Base-by-base conservation (phyloP, 2,113 vertebrate species). In the Cyanocitta stelleri region DNA sequence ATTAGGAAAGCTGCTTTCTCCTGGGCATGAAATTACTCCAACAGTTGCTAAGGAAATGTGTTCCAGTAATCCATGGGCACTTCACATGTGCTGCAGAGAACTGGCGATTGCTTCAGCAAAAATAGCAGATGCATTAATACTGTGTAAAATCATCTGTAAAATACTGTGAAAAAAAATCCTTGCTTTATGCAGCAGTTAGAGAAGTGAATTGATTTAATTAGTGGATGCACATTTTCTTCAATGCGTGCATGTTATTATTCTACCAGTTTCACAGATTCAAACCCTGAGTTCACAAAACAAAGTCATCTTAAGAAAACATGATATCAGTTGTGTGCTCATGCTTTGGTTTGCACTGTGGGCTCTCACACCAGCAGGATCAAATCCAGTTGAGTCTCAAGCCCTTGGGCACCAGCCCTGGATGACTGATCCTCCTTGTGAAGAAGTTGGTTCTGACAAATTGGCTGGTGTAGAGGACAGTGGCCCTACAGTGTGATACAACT, bases 41-140 rank as follows among this genome's bases (percentile, higher is more conserved):
- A 71, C 52, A 90, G 64, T 41, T 0, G 0, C 80, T 55, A 78
- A 74, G 44, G 75, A 91, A 92, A 95, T 85, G 55, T 75, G 75
- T 92, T 85, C 87, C 74, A 88, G 68, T 82, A 95, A 93, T 93
- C 84, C 93, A 27, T 71, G 78, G 67, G 76, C 85, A 80, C 78
- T 96, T 83, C 46, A 63, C n/a, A n/a, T 54, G 80, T 39, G 24
- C 74, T 79, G 77, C 58, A 76, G 74, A 77, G 87, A 75, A 68
- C 59, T 82, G 81, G 77, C 7, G 20, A 67, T 35, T 61, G 68
- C 66, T 83, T 69, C 69, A 83, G 67, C 54, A 59, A 44, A 89
- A 92, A 73, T 24, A 72, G 23, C 56, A 63, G 63, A 80, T 91
- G 80, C 58, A 56, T 82, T 87, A 86, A 52, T 52, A 15, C 26